Base-by-base conservation (phyloP, 2,888 invertebrate genomes). In the Eumacrocentrus americanus region DNA sequence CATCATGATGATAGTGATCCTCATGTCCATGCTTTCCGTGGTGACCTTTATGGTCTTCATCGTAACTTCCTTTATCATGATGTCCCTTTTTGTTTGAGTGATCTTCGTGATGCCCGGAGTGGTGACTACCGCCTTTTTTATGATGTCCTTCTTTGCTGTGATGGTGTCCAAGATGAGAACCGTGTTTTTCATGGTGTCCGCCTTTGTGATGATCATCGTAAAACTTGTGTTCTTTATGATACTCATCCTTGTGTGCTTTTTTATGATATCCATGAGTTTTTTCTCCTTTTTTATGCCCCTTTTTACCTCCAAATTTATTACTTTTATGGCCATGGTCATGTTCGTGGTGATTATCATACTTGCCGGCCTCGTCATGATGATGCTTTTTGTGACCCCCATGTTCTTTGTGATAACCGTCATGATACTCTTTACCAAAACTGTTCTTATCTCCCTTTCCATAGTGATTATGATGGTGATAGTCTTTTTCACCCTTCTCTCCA, bases 201-300 rank as follows among this genome's bases (percentile, higher is more conserved):
- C 29, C 53, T 34, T 60, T 60, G 22, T 60, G 59, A 5, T 20
- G 25, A 16, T 60, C 59, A 48, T 60, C 59, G 53, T 87, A 86
- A 0, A 88, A 89, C 64, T 88, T 87, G 3, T 88, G 88, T 54
- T 86, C 83, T 69, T 89, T 88, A 65, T 89, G 87, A 64, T 89
- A 88, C 51, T 85, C 84, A 1, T 87, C 93, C 77, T 94, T 94
- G 81, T 92, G 91, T 37, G 91, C 89, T 74, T 92, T 92, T 80
- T 92, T 90, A 73, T 93, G 93, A 79, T 88, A 92, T 6, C 92
- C 92, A 61, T 91, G 87, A 12, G 91, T 91, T 73, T 92, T 91
- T 65, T 91, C 70, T 1, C 91, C 92, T 73, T 92, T 92, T 72
- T 92, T 92, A 81, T 92, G 92, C 1, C 91, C 91, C 71, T 91